Evolutionary conservation across 2,113 vertebrate species (phyloP).

Genomic region (Tetrax tetrax): DNA sequence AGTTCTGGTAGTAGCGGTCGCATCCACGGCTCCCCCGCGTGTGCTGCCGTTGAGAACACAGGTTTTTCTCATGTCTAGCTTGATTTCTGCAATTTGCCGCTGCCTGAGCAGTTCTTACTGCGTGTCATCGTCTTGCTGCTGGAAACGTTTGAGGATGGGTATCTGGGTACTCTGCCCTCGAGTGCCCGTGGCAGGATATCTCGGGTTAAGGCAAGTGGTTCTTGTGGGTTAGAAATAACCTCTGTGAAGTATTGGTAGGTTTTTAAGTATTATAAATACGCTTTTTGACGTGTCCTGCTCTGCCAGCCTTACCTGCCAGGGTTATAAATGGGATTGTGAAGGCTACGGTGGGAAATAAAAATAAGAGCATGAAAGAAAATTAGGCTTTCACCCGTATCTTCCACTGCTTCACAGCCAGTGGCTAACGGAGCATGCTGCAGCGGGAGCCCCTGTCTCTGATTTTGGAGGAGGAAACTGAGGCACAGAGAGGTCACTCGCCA

Average conservation of each 20-base stretch:
- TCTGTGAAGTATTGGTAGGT: background rate
- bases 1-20: background rate
- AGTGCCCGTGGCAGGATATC: slow-evolving; percentile 17
- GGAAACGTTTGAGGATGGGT: background rate
- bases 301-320: background rate
- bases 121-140: background rate
- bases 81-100: background rate
- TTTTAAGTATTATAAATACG: background rate
- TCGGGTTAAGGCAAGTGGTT: slow-evolving; percentile 38
- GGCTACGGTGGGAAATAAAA: background rate
- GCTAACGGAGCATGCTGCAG: background rate
- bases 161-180: background rate
- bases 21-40: background rate
- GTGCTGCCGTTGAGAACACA: background rate
- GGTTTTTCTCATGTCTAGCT: background rate
- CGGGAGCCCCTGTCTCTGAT: background rate
- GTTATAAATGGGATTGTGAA: background rate
- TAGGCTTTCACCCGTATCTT: background rate
- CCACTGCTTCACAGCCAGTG: background rate
- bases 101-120: background rate
- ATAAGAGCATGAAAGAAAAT: background rate
- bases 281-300: background rate
- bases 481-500: background rate
- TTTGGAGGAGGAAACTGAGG: background rate
- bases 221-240: slow-evolving; percentile 30